Evolutionary conservation across 2,113 vertebrate species (phyloP), one percentile per base, ranked within the genome.

Genomic region (Mustela nigripes): DNA sequence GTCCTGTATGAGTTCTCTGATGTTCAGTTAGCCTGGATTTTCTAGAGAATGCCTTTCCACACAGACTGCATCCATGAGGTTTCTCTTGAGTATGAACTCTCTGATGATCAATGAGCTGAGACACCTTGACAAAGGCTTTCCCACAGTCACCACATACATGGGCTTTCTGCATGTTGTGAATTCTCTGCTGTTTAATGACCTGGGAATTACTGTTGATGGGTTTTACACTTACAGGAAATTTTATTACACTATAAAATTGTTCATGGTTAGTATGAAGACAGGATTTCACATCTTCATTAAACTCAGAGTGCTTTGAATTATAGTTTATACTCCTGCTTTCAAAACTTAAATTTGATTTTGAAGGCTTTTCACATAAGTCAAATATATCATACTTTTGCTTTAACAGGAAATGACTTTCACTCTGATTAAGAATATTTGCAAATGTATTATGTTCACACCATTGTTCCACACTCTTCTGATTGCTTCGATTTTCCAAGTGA

Each of bases 21-120:
- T 97, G 95, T 60, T 87, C 78, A 24, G 45, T 53, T 18, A 96
- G 91, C 39, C 48, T 91, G 28, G 74, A 95, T 56, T 95, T 94
- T 90, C 81, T 69, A 53, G 76, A 67, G 45, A 94, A 97, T 9
- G 83, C 78, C 79, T 92, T 97, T 67, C 94, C 58, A 97, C 91
- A 96, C 42, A 36, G 9, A 83, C 19, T 50, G 24, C 87, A 91
- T 15, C 60, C 91, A 62, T 91, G 14, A 86, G 48, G 74, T 76
- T 97, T 95, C 18, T 91, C 91, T 95, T 80, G 60, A 21, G 45
- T 81, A 53, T 97, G 91, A 67, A 82, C 60, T 82, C 22, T 91
- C 58, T 91, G 94, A 91, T 97, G 96, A 76, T 94, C 58, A 36
- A 1, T n/a, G 60, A 95, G 73, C 69, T 91, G 91, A 91, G 94